A percentile compares a stretch with the other conserved stretches of the same genome.
Conservation (phyloP, 2,797 vertebrate species). For the Lophius americanus region DNA sequence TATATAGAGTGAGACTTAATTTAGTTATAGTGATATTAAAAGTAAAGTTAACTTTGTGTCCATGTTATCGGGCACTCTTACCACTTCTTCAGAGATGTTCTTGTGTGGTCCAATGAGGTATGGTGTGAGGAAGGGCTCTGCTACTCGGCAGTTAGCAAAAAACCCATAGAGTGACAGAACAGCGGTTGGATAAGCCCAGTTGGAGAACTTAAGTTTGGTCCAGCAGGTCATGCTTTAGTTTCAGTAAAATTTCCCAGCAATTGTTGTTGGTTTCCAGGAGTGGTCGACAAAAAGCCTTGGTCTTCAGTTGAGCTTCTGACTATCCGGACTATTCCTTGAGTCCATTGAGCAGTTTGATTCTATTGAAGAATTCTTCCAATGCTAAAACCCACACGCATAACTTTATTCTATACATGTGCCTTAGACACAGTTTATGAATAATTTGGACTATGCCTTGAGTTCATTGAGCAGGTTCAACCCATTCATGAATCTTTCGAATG, state of each 20-base stretch:
- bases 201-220: constrained; percentile 45
- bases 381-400: constrained; percentile 6
- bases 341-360: neutral
- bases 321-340: neutral
- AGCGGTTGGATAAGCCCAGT: constrained; percentile 75
- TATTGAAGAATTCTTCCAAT: constrained; percentile 4
- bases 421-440: constrained; percentile 34
- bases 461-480: neutral
- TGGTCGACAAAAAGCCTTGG: neutral
- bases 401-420: constrained; percentile 38
- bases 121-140: constrained; percentile 82
- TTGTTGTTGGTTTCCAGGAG: neutral
- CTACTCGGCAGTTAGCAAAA: constrained; percentile 79
- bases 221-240: constrained; percentile 52
- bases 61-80: constrained; percentile 47
- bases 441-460: neutral
- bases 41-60: neutral
- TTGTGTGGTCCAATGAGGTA: constrained; percentile 82
- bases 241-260: neutral
- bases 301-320: constrained; percentile 1
- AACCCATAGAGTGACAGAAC: constrained; percentile 80
- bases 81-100: constrained; percentile 82
- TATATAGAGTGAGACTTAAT: neutral
- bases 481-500: constrained; percentile 3
- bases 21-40: too few relatives aligned